A percentile compares a stretch with the other conserved stretches of the same genome.
Evolutionary conservation across 1,140 invertebrate genomes (phyloP).

Genomic region (Augochlora pura): DNA sequence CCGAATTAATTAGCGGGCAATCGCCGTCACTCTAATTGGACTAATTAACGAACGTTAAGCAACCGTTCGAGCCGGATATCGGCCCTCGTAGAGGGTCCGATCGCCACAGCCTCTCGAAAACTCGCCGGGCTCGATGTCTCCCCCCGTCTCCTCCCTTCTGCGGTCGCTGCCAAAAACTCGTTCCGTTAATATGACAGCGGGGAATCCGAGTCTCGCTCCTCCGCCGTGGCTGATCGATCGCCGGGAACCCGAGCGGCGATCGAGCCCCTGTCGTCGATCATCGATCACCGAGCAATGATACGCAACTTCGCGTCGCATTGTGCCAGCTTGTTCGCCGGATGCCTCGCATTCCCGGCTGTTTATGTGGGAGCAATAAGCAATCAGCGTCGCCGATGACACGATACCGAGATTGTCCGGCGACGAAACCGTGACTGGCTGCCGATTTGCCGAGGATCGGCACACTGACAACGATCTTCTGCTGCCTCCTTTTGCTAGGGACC

Average conservation of each 20-base stretch:
- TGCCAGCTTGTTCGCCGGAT: neutral
- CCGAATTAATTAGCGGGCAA: slow-evolving; percentile 74
- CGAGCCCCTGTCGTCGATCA: slow-evolving; percentile 2
- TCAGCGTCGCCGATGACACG: neutral
- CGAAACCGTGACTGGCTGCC: neutral
- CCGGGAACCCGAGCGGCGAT: neutral
- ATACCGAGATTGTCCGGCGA: neutral
- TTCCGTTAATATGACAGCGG: slow-evolving; percentile 38
- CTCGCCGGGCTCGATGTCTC: neutral
- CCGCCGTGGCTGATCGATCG: slow-evolving; percentile 18
- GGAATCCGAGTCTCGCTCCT: slow-evolving; percentile 24
- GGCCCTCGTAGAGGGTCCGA: neutral
- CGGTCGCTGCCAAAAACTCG: slow-evolving; percentile 24
- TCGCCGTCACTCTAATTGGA: slow-evolving; percentile 75
- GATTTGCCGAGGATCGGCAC: neutral
- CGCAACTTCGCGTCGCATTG: slow-evolving; percentile 17
- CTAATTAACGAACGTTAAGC: slow-evolving; percentile 73
- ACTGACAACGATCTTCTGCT: too few relatives aligned
- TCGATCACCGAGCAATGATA: slow-evolving; percentile 28
- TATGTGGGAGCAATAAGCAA: slow-evolving; percentile 10
- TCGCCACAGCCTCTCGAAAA: slow-evolving; percentile 16
- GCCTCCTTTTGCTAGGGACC: neutral
- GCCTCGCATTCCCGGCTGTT: neutral
- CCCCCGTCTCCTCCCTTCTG: neutral
- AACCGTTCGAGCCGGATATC: slow-evolving; percentile 43